Evolutionary conservation across 2,797 vertebrate genomes (phyloP), one percentile per base, ranked within the genome.

Genomic region (Pelobates cultripes): DNA sequence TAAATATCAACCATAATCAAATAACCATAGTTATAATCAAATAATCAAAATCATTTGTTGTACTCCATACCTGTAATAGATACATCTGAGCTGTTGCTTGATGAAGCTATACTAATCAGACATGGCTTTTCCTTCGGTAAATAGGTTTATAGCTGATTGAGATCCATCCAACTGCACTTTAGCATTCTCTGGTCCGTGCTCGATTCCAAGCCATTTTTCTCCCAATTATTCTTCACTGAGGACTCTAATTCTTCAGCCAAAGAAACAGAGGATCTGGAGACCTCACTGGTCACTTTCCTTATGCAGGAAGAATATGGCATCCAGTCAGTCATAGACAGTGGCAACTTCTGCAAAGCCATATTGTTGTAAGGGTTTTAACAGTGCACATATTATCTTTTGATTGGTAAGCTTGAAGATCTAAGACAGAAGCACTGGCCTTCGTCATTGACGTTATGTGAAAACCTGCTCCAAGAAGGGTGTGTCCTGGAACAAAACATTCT

Each of bases 361-460:
- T 83, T 75, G 41, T 66, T 75, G 68, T 84, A 47, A 1, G 66
- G 82, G 68, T 84, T 84, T 0, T 90, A 78, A 97, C 88, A 0
- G 85, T 93, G 80, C 96, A 97, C 0, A 89, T 94, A 63, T 93
- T 92, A 1, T 96, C 91, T 0, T 88, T 87, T 2, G 57, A 83
- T 67, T 82, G 86, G 91, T 92, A 96, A 10, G 0, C 2, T 13
- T 86, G 85, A 45, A 91, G 89, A 79, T 97, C 75, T 6, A 97
- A 88, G 0, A 95, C 92, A 2, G 89, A 96, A 6, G 94, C 91
- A 0, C 93, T 91, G 1, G 94, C 97, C 12, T 91, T 93, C 12
- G 70, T 90, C 92, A 97, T 93, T 3, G 85, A 90, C 75, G 96
- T 95, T 84, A 97, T 93, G 2, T 97, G 95, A 5, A 97, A 89